Evolutionary conservation across 2,113 vertebrate genomes (phyloP), one percentile per base, ranked within the genome.

Genomic region (Fukomys damarensis): DNA sequence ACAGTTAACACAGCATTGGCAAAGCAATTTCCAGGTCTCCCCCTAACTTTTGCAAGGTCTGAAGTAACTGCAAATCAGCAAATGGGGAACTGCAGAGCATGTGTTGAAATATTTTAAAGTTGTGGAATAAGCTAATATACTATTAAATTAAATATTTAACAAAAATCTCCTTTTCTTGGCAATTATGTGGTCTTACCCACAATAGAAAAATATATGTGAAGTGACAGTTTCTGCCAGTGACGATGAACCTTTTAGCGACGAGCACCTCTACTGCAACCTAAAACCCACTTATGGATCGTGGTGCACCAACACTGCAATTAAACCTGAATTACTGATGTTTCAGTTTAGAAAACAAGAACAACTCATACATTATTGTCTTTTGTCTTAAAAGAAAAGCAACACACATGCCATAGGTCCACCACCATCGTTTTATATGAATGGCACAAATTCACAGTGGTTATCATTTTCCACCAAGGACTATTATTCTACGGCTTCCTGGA

Each of bases 21-120:
- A 79, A 81, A 94, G n/a, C 43, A 46, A 41, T 94, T 95, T 97
- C 43, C 59, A 58, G 2, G 63, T 91, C 13, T 93, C 0, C 9
- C 26, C 16, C 82, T 93, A 65, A 74, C 24, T 54, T 96, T 86
- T 91, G 4, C 7, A 32, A 32, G 58, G 2, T 38, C 7, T 1
- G 1, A 2, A 24, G 3, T 32, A 93, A 61, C 28, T 84, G 3
- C 63, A 70, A n/a, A 70, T 14, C 66, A 70, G 61, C n/a, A 66
- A 46, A 68, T 72, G 26, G 59, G 74, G 35, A 76, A 70, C 19
- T 85, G 30, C 0, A 76, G 12, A 30, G 1, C 6, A 20, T 63
- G 30, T 88, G 59, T 80, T 65, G 93, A 7, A 59, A 59, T 80
- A 68, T 43, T 80, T 68, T 13, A 86, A 63, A 81, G 35, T 58